These are phyloP conservation scores for Sinocyclocheilus anophthalmus DNA, from an alignment of 2,113 vertebrate species.

Conservation along the genomic window DNA sequence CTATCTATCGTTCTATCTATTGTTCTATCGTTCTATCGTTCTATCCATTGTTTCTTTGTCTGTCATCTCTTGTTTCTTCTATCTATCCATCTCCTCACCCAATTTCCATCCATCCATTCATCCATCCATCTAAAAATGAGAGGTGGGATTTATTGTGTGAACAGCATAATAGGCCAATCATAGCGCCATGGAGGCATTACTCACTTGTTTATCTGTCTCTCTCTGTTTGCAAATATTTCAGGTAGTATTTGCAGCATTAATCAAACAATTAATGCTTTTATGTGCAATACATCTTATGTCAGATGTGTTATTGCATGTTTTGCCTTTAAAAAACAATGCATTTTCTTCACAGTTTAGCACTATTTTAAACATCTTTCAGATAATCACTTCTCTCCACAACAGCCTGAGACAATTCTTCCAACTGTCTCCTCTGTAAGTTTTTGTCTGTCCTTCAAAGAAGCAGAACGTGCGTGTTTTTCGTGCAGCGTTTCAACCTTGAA, in stretches of 20 bases:
- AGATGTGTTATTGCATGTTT: not conserved
- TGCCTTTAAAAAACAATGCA: not conserved
- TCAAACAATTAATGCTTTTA: slow-evolving; percentile 32
- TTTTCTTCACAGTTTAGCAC: not conserved
- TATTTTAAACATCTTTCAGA: not conserved
- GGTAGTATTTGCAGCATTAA: not conserved
- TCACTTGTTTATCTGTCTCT: too few relatives aligned
- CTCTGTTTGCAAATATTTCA: not conserved
- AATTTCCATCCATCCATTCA: not conserved
- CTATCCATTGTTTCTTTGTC: not conserved
- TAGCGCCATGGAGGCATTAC: too few relatives aligned
- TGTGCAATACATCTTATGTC: not conserved
- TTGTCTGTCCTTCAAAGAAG: not conserved
- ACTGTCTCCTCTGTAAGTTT: slow-evolving; percentile 15
- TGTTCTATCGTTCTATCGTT: too few relatives aligned
- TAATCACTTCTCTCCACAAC: not conserved
- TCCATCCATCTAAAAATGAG: not conserved
- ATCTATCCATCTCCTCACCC: too few relatives aligned
- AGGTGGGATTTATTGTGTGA: too few relatives aligned
- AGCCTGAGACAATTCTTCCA: not conserved
- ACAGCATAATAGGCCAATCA: too few relatives aligned
- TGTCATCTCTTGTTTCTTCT: not conserved
- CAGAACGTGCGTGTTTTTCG: slow-evolving; percentile 11
- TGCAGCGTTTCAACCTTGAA: slow-evolving; percentile 44
- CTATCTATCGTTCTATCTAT: not conserved